These are phyloP conservation scores for Aurelia sp. DNA, from an alignment of 30 jellyfish, hydroid and myxozoan genomes.

Conservation along the genomic window DNA sequence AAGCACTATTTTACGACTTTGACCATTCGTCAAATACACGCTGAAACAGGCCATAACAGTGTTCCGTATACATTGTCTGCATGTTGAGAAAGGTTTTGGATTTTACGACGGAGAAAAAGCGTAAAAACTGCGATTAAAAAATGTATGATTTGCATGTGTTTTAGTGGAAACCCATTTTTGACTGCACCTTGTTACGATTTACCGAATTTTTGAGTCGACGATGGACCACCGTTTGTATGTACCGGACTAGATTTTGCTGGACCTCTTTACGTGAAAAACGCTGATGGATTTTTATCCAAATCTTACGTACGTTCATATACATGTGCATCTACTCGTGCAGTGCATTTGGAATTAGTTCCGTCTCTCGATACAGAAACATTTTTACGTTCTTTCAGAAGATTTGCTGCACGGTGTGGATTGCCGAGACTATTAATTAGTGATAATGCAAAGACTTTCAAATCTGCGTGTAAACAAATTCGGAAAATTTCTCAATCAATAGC, in stretches of 20 bases:
- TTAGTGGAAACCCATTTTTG: constrained; percentile 1
- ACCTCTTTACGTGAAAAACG: constrained; percentile 18
- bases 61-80: constrained; percentile 18
- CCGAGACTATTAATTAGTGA: constrained; percentile 17
- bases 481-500: constrained; percentile 2
- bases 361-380: constrained; percentile 26
- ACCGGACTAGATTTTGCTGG: constrained; percentile 26
- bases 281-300: constrained; percentile 16
- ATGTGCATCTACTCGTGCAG: constrained; percentile 51
- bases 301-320: constrained; percentile 28
- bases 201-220: constrained; percentile 25
- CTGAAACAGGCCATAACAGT: constrained; percentile 28
- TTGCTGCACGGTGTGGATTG: constrained; percentile 37
- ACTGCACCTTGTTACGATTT: constrained; percentile 31
- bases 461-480: constrained; percentile 17
- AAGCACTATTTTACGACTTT: constrained; percentile 13
- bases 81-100: constrained; percentile 17
- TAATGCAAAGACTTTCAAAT: constrained; percentile 7
- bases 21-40: constrained; percentile 16
- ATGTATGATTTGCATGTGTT: background rate
- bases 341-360: constrained; percentile 22
- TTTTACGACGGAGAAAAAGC: constrained; percentile 16
- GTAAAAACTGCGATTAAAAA: background rate
- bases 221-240: constrained; percentile 8
- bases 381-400: constrained; percentile 19